A percentile compares a stretch with the other conserved stretches of the same genome.
phyloP scores from a whole-genome alignment of 2,797 vertebrate species.

The Lagorchestes hirsutus region DNA sequence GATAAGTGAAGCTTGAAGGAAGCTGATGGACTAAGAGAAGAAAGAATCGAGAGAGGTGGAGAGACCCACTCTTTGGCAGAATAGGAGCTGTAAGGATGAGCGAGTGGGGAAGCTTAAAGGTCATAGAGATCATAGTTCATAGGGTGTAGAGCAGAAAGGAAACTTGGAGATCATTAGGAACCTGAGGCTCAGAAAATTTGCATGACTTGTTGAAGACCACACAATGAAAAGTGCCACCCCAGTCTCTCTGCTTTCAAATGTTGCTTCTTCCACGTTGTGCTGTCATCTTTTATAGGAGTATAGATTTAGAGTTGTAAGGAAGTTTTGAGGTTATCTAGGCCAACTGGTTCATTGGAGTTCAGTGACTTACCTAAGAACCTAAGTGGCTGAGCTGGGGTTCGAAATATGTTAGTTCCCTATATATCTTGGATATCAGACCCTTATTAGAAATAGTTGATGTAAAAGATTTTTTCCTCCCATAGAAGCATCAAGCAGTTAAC shows the following conservation, averaged over 20 bases:
- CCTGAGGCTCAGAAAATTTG: neutral
- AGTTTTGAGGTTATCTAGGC: neutral
- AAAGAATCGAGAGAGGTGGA: neutral
- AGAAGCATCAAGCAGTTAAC: neutral
- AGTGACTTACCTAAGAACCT: neutral
- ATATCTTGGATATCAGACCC: neutral
- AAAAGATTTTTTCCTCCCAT: neutral
- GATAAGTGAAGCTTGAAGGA: neutral
- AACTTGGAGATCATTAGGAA: neutral
- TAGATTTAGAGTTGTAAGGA: neutral
- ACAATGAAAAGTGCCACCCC: neutral
- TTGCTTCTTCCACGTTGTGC: neutral
- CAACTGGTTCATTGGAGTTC: neutral
- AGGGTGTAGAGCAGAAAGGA: neutral
- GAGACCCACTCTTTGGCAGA: neutral
- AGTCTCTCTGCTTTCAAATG: neutral
- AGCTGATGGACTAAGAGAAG: neutral
- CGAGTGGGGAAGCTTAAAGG: neutral
- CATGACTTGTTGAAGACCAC: neutral
- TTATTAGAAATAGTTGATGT: neutral
- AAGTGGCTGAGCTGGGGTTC: neutral
- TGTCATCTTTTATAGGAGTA: neutral
- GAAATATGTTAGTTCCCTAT: neutral
- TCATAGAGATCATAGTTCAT: neutral
- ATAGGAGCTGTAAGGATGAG: neutral